phyloP scores from a whole-genome alignment of 2,113 vertebrate genomes.

The Lathamus discolor region DNA sequence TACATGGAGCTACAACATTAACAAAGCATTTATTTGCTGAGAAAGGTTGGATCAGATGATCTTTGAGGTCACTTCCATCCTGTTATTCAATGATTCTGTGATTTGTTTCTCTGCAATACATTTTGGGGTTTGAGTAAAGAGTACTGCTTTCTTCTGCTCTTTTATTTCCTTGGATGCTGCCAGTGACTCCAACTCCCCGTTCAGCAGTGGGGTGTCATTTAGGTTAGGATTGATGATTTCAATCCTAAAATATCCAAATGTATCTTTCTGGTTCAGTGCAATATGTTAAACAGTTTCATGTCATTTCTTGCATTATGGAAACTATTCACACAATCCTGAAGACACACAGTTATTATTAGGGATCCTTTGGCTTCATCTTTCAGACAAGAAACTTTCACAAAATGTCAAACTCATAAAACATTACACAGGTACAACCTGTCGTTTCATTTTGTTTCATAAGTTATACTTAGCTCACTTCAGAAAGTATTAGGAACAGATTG shows the following conservation, averaged over 20 bases:
- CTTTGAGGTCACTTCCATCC: neutral
- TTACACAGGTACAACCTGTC: neutral
- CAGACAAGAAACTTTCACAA: neutral
- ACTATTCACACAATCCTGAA: neutral
- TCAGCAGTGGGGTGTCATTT: neutral
- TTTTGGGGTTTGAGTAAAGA: neutral
- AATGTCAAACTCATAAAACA: neutral
- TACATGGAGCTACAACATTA: neutral
- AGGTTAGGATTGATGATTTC: neutral
- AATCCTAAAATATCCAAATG: neutral
- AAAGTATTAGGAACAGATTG: neutral
- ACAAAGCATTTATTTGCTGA: neutral
- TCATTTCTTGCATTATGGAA: neutral
- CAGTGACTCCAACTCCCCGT: neutral
- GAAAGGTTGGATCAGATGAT: neutral
- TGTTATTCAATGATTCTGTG: neutral
- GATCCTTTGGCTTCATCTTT: neutral
- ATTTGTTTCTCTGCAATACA: neutral
- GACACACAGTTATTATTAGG: neutral
- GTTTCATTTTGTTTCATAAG: neutral
- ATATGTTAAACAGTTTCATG: neutral
- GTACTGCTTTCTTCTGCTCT: neutral
- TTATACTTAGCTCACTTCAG: neutral
- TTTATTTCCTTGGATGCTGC: neutral
- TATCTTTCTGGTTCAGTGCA: neutral